Base-by-base conservation (phyloP, 2,888 invertebrate species). In the Polylopha cassiicola region DNA sequence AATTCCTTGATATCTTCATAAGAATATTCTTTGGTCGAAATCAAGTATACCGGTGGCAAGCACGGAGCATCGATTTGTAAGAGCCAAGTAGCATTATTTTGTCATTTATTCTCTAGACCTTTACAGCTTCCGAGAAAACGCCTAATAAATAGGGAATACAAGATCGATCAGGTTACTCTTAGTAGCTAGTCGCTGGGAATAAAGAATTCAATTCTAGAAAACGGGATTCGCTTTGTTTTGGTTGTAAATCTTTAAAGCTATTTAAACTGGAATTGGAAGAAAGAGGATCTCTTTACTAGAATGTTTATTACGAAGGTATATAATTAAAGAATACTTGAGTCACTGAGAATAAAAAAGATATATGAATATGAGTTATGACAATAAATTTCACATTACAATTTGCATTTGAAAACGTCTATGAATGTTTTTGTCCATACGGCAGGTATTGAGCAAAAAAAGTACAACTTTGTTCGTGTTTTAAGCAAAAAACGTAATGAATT, bases 1-100 rank as follows among this genome's bases (percentile, higher is more conserved):
- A n/a, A n/a, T n/a, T n/a, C n/a, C n/a, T n/a, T n/a, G n/a, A n/a
- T n/a, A n/a, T n/a, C n/a, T n/a, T n/a, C n/a, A n/a, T n/a, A n/a
- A n/a, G n/a, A n/a, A n/a, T 31, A 17, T 6, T 44, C 44, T 37
- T 37, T 44, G 41, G 6, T 22, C 10, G 13, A 14, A 50, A 41
- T 50, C 51, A 58, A 57, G 55, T 48, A 54, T 45, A 56, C 55
- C 76, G 60, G 76, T 77, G 75, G 78, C 77, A 66, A 61, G 73
- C 78, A 77, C 75, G 76, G 66, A 61, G 55, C 46, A 52, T 54
- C 65, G 74, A 78, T 80, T 80, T 74, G 70, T 80, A 73, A 65
- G 69, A 72, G 73, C 73, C 80, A 77, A 69, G 61, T 69, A 72
- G 67, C 69, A 69, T 60, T 67, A 69, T 67, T 70, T 61, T 59